A percentile compares a stretch with the other conserved stretches of the same genome.
These are phyloP conservation scores for Apis florea DNA, from an alignment of 1,140 invertebrate species.

Conservation along the genomic window DNA sequence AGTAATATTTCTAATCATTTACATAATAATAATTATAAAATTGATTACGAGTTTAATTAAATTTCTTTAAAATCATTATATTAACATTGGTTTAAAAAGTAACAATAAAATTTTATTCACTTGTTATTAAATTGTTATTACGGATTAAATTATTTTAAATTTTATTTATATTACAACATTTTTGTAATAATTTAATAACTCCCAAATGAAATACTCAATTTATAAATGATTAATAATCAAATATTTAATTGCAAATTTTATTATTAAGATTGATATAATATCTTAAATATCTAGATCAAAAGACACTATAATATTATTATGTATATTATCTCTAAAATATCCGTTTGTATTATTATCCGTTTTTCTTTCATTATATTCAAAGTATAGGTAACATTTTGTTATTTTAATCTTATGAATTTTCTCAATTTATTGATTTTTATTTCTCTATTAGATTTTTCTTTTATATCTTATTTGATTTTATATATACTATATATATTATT, in stretches of 20 bases:
- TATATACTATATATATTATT: background rate
- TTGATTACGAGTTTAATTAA: background rate
- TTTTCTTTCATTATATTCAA: constrained; percentile 1
- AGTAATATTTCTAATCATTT: background rate
- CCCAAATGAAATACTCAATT: too few species aligned
- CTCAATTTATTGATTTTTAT: background rate
- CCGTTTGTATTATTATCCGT: background rate
- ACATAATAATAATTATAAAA: background rate
- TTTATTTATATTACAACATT: background rate
- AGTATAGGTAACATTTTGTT: constrained; percentile 6
- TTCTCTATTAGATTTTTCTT: background rate
- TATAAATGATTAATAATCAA: background rate
- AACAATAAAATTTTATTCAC: background rate
- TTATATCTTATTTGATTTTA: too few species aligned
- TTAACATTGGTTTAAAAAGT: background rate
- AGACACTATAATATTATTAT: background rate
- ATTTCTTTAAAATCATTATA: too few species aligned
- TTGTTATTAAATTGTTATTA: background rate
- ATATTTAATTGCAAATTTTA: background rate
- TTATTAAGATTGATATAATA: background rate
- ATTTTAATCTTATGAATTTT: background rate
- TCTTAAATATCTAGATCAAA: too few species aligned
- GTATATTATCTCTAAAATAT: background rate
- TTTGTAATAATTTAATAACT: background rate
- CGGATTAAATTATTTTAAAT: background rate